These are phyloP conservation scores for Centroberyx gerrardi DNA, from an alignment of 2,797 vertebrate genomes.

Conservation along the genomic window DNA sequence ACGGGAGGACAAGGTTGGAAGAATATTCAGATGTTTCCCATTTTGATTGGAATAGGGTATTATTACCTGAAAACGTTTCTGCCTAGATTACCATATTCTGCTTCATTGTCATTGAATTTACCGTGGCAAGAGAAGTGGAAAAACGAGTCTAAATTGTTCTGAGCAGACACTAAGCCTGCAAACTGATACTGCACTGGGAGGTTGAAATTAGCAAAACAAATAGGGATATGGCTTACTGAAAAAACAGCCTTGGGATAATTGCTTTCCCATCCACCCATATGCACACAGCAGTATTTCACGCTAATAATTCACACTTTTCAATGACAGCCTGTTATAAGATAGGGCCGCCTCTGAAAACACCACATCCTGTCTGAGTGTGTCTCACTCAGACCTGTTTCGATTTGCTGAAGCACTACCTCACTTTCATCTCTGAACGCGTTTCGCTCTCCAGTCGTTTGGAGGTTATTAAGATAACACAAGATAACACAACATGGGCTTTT, in stretches of 20 bases:
- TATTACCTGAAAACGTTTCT: too few relatives aligned
- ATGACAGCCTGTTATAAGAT: conserved; percentile 24
- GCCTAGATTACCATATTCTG: not conserved
- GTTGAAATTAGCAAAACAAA: conserved; percentile 27
- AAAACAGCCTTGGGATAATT: conserved; percentile 33
- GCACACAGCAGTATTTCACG: conserved; percentile 18
- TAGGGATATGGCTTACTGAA: conserved; percentile 4
- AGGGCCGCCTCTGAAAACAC: conserved; percentile 20
- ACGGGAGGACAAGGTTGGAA: too few relatives aligned
- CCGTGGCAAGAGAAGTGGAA: conserved; percentile 19
- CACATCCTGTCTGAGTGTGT: conserved; percentile 56
- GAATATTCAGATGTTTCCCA: too few relatives aligned
- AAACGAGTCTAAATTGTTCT: conserved; percentile 11
- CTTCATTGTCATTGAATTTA: conserved; percentile 23
- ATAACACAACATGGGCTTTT: not conserved
- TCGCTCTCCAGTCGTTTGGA: conserved; percentile 15
- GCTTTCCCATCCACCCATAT: conserved; percentile 30
- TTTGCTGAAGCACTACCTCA: conserved; percentile 56
- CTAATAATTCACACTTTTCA: conserved; percentile 38
- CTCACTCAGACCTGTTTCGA: conserved; percentile 51
- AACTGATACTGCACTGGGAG: conserved; percentile 39
- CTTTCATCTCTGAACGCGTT: not conserved
- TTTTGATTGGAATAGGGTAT: too few relatives aligned
- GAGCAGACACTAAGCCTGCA: conserved; percentile 31
- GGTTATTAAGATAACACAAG: conserved; percentile 28